These are phyloP conservation scores for Anthophora plumipes DNA, from an alignment of 2,888 invertebrate species.

Conservation along the genomic window DNA sequence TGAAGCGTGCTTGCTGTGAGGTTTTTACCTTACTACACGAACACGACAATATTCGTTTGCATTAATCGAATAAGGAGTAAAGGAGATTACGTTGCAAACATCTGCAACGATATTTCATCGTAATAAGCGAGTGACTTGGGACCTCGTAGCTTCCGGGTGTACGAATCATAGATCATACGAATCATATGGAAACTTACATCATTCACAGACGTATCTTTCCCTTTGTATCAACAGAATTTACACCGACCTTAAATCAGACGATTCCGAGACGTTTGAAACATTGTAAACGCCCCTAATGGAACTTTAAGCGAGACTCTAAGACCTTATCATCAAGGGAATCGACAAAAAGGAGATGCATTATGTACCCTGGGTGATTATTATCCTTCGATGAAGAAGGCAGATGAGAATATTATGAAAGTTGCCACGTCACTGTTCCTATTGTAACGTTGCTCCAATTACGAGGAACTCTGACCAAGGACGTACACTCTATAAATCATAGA, in stretches of 20 bases:
- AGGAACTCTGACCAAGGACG: conserved; percentile 35
- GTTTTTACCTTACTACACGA: not conserved
- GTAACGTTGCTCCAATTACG: conserved; percentile 52
- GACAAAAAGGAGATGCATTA: conserved; percentile 3
- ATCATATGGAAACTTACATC: not conserved
- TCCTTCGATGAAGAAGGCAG: not conserved
- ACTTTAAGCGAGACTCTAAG: not conserved
- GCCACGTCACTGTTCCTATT: conserved; percentile 49
- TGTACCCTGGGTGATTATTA: conserved; percentile 4
- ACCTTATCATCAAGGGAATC: conserved; percentile 9
- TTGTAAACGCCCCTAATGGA: not conserved
- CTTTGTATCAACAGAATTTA: no score
- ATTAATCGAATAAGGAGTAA: conserved; percentile 36
- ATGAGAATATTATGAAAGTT: conserved; percentile 7
- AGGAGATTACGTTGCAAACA: conserved; percentile 16
- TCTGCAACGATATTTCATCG: conserved; percentile 17
- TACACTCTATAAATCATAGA: no score
- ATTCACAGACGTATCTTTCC: not conserved
- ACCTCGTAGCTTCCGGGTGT: not conserved
- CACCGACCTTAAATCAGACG: no score
- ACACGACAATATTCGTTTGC: conserved; percentile 29
- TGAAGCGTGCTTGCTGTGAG: conserved; percentile 32
- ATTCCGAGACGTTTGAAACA: not conserved
- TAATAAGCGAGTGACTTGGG: conserved; percentile 5
- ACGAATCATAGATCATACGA: no score